Evolutionary conservation across 2,797 vertebrate genomes (phyloP).

Genomic region (Myotis daubentonii): DNA sequence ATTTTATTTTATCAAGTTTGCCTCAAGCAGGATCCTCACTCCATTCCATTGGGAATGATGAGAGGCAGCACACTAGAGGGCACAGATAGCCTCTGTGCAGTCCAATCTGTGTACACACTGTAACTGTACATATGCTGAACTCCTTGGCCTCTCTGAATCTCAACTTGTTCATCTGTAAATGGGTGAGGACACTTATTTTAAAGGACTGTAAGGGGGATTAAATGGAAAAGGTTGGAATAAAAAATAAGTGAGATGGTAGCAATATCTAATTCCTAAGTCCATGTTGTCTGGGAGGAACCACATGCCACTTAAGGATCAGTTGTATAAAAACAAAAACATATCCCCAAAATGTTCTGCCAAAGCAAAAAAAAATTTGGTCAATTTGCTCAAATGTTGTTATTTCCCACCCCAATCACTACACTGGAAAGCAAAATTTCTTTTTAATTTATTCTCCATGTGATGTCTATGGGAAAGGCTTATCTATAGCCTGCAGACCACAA

Average conservation of each 20-base stretch:
- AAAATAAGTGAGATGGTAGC: neutral
- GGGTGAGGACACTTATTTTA: neutral
- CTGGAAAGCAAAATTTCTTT: neutral
- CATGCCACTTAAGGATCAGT: neutral
- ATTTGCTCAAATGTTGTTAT: neutral
- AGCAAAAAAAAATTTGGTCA: neutral
- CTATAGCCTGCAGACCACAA: neutral
- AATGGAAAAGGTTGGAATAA: neutral
- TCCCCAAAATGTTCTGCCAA: neutral
- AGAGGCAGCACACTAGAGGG: neutral
- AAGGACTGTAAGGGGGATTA: neutral
- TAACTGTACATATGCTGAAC: neutral
- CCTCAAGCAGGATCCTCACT: neutral
- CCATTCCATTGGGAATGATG: neutral
- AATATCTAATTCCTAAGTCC: neutral
- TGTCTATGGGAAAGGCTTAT: neutral
- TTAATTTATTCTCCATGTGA: neutral
- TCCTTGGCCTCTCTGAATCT: neutral
- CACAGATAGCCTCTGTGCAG: neutral
- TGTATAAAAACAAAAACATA: neutral
- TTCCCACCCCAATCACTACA: neutral
- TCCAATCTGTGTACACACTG: neutral
- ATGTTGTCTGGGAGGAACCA: neutral
- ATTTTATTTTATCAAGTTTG: slow-evolving; percentile 6
- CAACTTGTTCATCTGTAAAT: neutral